Conservation (phyloP, 2,797 vertebrate genomes). For the Anolis apletophallus region DNA sequence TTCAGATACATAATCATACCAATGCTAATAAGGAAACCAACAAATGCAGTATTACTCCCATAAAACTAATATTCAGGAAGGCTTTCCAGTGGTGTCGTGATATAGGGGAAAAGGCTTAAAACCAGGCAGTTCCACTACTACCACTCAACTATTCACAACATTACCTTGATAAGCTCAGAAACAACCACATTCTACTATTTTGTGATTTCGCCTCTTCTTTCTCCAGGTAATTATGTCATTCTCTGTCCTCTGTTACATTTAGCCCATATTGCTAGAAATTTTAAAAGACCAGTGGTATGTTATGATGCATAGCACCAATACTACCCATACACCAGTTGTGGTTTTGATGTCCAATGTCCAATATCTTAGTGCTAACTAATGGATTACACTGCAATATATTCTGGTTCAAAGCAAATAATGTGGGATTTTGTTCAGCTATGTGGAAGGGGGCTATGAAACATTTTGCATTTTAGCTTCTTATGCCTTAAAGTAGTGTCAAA, state of each 20-base stretch:
- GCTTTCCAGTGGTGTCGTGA: not conserved
- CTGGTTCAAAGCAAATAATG: no score
- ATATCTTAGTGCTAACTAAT: not conserved
- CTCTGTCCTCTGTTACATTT: not conserved
- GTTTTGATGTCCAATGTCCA: no score
- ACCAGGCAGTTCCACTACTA: not conserved
- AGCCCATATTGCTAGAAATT: no score
- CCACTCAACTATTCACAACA: not conserved
- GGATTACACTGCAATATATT: not conserved
- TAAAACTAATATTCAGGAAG: not conserved
- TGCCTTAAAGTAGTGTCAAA: not conserved
- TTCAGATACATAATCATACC: not conserved
- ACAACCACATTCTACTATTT: not conserved
- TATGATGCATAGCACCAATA: no score
- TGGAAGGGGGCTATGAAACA: no score
- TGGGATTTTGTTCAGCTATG: no score
- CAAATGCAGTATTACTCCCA: not conserved
- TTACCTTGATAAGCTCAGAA: not conserved
- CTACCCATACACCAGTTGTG: not conserved
- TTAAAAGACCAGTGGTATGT: not conserved
- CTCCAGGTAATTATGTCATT: no score
- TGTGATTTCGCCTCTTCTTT: not conserved
- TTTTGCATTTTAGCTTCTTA: not conserved
- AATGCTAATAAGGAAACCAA: not conserved
- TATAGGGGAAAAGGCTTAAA: not conserved